These are phyloP conservation scores for Nephrotoma guestfalica DNA, from an alignment of 2,888 invertebrate species.

Conservation along the genomic window DNA sequence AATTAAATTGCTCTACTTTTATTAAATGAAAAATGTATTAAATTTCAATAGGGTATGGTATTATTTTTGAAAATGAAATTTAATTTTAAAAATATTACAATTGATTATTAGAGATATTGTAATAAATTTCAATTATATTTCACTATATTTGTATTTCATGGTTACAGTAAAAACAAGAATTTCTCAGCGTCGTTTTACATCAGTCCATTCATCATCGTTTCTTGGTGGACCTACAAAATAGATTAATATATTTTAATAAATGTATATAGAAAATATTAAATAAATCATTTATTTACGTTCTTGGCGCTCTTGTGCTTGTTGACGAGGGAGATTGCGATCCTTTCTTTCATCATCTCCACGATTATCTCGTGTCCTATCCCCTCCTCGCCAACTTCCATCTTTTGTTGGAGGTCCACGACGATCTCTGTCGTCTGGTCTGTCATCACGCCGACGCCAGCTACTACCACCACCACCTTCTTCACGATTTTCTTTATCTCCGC, in stretches of 20 bases:
- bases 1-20: not conserved
- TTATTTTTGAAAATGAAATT: not conserved
- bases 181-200: slow-evolving; percentile 37
- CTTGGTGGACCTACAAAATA: slow-evolving; percentile 14
- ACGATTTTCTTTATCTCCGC: slow-evolving; percentile 13
- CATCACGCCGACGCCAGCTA: slow-evolving; percentile 9
- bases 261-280: not conserved
- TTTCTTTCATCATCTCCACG: slow-evolving; percentile 19
- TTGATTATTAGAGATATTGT: not conserved
- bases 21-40: not conserved
- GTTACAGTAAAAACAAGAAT: not conserved
- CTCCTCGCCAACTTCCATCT: slow-evolving; percentile 27
- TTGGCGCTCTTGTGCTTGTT: slow-evolving; percentile 21
- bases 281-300: not conserved
- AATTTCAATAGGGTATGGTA: not conserved
- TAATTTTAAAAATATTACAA: not conserved
- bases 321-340: slow-evolving; percentile 26
- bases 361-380: slow-evolving; percentile 23
- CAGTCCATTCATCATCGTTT: slow-evolving; percentile 45
- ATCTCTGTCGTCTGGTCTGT: slow-evolving; percentile 8
- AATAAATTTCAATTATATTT: not conserved
- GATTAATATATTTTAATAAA: not conserved
- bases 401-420: slow-evolving; percentile 25
- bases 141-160: not conserved
- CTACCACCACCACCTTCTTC: slow-evolving; percentile 14